Evolutionary conservation across 2,113 vertebrate genomes (phyloP), one percentile per base, ranked within the genome.

Genomic region (Pithys albifrons): DNA sequence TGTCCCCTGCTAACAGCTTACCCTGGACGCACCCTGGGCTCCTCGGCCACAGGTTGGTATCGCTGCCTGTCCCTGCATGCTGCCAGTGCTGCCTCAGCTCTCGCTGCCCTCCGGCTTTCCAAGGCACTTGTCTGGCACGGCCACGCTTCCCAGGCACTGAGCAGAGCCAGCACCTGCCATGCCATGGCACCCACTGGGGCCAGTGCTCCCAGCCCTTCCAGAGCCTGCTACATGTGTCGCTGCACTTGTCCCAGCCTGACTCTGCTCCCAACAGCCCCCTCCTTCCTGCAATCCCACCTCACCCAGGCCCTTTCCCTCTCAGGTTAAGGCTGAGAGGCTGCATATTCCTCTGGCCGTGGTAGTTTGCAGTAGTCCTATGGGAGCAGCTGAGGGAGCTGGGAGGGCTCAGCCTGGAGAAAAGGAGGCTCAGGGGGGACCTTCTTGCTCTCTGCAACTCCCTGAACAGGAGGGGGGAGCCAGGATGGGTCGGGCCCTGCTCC

Each of bases 21-120:
- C 96, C 99, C 98, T 2, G 99, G 99, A 99, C 98, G 99, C 97
- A 99, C 98, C 97, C 98, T 99, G 97, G 98, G 98, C 96, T 98
- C 98, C 93, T 98, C 99, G n/a, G 98, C 98, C 97, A 98, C 98
- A 99, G 99, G 99, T 99, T 98, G 98, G 99, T 99, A 98, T 97
- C 41, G 97, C 93, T 93, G 93, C 97, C 96, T 96, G 95, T 92
- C 69, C 97, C 94, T 97, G 98, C 98, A 98, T 98, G 98, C 96
- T 97, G 95, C 98, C 96, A 95, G 95, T 96, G 18, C 97, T 93
- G 75, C 97, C 97, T 93, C 65, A 74, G 95, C 97, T 94, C 89
- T 86, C 2, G 17, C 80, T 91, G 92, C 67, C 78, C 79, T 24
- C 27, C 2, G 1, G 45, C 88, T 91, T 55, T 6, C 49, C 72